phyloP scores from a whole-genome alignment of 2,888 invertebrate species.

The Eucera pruinosa region DNA sequence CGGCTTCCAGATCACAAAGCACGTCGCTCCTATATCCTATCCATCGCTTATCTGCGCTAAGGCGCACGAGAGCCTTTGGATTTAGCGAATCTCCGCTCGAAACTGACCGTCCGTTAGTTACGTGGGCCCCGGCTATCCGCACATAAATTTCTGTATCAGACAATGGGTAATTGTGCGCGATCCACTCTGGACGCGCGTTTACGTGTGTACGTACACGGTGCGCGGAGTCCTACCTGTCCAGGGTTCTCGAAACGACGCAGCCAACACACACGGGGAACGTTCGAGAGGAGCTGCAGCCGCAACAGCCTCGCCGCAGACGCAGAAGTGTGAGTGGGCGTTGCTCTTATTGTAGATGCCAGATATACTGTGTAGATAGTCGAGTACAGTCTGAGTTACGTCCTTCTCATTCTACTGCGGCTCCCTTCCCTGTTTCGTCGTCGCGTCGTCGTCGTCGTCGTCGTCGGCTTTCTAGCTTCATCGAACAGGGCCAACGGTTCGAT shows the following conservation, averaged over 20 bases:
- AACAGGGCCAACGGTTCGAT: slow-evolving; percentile 13
- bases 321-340: slow-evolving; percentile 76
- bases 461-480: slow-evolving; percentile 6
- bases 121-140: slow-evolving; percentile 78
- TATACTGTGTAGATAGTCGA: slow-evolving; percentile 75
- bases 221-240: slow-evolving; percentile 58
- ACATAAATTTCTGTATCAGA: slow-evolving; percentile 84
- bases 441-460: too few species aligned
- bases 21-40: slow-evolving; percentile 73
- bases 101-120: slow-evolving; percentile 79
- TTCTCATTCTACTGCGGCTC: neutral
- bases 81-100: slow-evolving; percentile 69
- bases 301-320: slow-evolving; percentile 27
- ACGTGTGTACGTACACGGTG: slow-evolving; percentile 59
- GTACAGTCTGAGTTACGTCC: slow-evolving; percentile 76
- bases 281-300: slow-evolving; percentile 23
- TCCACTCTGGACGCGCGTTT: slow-evolving; percentile 73
- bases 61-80: slow-evolving; percentile 71
- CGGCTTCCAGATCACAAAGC: slow-evolving; percentile 81
- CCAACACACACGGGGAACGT: slow-evolving; percentile 9
- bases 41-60: slow-evolving; percentile 80
- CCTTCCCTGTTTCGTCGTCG: neutral
- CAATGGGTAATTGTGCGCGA: slow-evolving; percentile 84
- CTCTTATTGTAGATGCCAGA: slow-evolving; percentile 76
- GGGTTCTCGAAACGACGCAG: slow-evolving; percentile 5